These are phyloP conservation scores for Napeogenes sylphis DNA, from an alignment of 2,888 invertebrate genomes.

Conservation along the genomic window DNA sequence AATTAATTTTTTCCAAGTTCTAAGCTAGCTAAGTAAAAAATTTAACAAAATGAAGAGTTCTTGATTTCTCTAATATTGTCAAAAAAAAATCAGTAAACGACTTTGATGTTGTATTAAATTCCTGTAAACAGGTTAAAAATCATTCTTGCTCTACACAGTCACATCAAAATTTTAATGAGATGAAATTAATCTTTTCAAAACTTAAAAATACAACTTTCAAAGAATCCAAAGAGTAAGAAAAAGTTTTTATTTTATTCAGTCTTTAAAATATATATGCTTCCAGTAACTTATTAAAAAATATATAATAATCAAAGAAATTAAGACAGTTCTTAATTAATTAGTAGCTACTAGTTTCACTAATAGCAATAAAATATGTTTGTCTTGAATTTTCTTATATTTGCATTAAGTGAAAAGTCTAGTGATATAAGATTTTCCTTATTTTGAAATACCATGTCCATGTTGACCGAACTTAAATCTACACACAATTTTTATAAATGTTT, in stretches of 20 bases:
- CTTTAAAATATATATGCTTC: constrained; percentile 35
- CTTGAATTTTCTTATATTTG: constrained; percentile 20
- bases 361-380: constrained; percentile 1
- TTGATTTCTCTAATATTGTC: constrained; percentile 25
- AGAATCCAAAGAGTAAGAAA: constrained; percentile 41
- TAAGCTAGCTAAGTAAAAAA: not conserved
- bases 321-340: too few relatives aligned
- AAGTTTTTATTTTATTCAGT: constrained; percentile 35
- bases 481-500: constrained; percentile 28
- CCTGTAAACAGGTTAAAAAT: constrained; percentile 36
- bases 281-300: constrained; percentile 31
- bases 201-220: constrained; percentile 32
- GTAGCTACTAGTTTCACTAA: not conserved
- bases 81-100: constrained; percentile 24
- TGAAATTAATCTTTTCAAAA: constrained; percentile 42
- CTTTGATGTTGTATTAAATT: constrained; percentile 38
- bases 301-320: too few relatives aligned
- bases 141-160: constrained; percentile 32
- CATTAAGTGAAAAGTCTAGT: constrained; percentile 27
- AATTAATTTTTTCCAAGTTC: not conserved
- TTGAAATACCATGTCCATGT: constrained; percentile 38
- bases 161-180: constrained; percentile 44
- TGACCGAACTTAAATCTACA: constrained; percentile 16
- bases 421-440: constrained; percentile 34
- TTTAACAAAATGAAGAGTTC: constrained; percentile 7